Evolutionary conservation across 2,888 invertebrate species (phyloP).

Genomic region (Alcis repandata): DNA sequence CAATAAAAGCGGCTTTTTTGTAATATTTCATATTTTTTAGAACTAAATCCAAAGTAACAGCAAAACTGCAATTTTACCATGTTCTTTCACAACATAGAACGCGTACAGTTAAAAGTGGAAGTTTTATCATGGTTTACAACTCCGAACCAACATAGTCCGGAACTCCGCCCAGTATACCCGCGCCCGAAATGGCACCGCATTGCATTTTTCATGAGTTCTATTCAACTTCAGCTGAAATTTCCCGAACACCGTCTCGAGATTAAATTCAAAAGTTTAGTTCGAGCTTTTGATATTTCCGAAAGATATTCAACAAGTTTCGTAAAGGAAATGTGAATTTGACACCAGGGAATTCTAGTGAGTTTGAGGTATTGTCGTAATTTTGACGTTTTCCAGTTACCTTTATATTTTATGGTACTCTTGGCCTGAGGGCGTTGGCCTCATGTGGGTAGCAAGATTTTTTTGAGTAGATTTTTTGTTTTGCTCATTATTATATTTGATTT

Average conservation of each 20-base stretch:
- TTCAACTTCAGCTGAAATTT: slow-evolving; percentile 13
- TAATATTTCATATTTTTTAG: too few relatives aligned
- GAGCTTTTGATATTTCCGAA: slow-evolving; percentile 10
- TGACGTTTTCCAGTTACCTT: too few relatives aligned
- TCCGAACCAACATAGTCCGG: slow-evolving; percentile 5
- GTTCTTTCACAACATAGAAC: too few relatives aligned
- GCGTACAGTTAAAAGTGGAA: background rate
- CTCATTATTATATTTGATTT: too few relatives aligned
- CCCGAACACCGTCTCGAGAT: slow-evolving; percentile 17
- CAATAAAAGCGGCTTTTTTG: too few relatives aligned
- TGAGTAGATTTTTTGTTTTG: too few relatives aligned
- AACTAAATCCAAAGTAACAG: too few relatives aligned
- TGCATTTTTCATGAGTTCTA: slow-evolving; percentile 31
- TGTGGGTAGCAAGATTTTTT: too few relatives aligned
- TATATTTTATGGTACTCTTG: too few relatives aligned
- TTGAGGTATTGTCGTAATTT: background rate
- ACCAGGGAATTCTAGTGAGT: background rate
- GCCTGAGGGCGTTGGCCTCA: too few relatives aligned
- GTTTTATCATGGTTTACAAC: slow-evolving; percentile 3
- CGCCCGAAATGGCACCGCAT: slow-evolving; percentile 14
- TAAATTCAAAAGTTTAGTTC: slow-evolving; percentile 22
- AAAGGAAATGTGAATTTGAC: background rate
- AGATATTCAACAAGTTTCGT: slow-evolving; percentile 19
- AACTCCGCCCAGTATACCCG: slow-evolving; percentile 10
- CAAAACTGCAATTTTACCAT: too few relatives aligned